Evolutionary conservation across 2,113 vertebrate genomes (phyloP).

Genomic region (Puma concolor): DNA sequence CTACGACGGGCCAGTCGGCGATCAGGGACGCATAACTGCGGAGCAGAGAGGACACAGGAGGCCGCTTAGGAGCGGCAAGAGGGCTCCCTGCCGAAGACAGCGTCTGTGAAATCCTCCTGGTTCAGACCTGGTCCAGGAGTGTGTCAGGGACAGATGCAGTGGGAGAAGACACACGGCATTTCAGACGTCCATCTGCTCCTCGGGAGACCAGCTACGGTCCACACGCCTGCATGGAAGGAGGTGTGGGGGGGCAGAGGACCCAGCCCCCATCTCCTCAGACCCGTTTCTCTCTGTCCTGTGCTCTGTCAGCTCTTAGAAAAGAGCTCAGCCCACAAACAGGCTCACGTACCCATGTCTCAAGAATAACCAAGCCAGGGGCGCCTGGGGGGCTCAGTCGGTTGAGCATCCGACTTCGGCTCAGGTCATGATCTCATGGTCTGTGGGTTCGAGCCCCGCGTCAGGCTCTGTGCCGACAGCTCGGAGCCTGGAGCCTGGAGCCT

Average conservation of each 20-base stretch:
- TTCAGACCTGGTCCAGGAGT: neutral
- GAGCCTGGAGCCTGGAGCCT: too few species aligned
- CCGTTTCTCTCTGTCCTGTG: neutral
- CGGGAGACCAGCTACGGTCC: too few species aligned
- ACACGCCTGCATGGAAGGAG: neutral
- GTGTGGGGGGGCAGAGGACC: neutral
- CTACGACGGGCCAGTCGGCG: conserved; percentile 98
- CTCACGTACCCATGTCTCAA: neutral
- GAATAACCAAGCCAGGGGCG: neutral
- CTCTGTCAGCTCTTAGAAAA: neutral
- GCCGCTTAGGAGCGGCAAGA: neutral
- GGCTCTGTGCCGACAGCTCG: too few species aligned
- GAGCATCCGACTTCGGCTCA: too few species aligned
- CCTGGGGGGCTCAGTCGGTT: too few species aligned
- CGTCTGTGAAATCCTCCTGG: neutral
- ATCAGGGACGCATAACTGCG: conserved; percentile 95
- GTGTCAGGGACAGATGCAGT: too few species aligned
- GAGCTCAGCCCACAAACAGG: neutral
- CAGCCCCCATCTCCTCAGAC: neutral
- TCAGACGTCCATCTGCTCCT: too few species aligned
- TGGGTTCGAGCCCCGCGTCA: too few species aligned
- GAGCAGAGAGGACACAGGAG: conserved; percentile 43
- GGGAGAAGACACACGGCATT: too few species aligned
- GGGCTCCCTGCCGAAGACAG: neutral
- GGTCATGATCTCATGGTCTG: too few species aligned